Base-by-base conservation (phyloP, 53 echinoderm and acorn worm species). In the Holothuria scabra region DNA sequence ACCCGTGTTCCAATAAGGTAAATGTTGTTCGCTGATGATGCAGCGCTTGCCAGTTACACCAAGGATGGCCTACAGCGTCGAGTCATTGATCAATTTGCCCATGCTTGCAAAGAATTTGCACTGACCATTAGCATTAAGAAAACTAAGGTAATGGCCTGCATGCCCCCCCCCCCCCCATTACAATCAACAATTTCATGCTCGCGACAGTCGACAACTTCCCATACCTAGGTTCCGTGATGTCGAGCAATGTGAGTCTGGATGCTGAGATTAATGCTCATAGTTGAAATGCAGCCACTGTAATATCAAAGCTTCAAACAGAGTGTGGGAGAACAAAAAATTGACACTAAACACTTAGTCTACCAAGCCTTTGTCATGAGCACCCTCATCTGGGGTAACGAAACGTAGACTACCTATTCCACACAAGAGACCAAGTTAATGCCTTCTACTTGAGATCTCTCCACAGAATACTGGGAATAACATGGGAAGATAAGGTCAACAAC, bases 101-200 rank as follows among this genome's bases (percentile, higher is more conserved):
- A 62, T 8, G 70, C 90, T 12, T 93, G 93, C 62, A 83, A 48
- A 29, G 74, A 93, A 28, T 90, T 93, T 56, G 90, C 87, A 5
- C 84, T 93, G 13, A 90, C 85, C 44, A 90, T 93, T 65, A 93
- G 93, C 88, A 44, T 93, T 28, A 90, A 93, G 76, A 93, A 90
- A 56, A 90, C 90, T 7, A 28, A 88, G 9, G 60, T 89, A 12
- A 30, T 86, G 70, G 87, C 35, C 85, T 88, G 69, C 46, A 74
- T 59, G 64, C 41, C 3, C 23, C 35, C 13, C 8, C 22, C 24
- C 16, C 90, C 24, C 13, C 60, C 37, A 93, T 90, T 52, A 18
- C 3, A 52, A 20, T 75, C 28, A 65, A 41, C 7, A 65, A 84
- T 34, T 13, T 30, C 19, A 61, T 18, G 5, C 79, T 80, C 1